Conservation (phyloP, 2,113 vertebrate genomes). For the Festucalex cinctus region DNA sequence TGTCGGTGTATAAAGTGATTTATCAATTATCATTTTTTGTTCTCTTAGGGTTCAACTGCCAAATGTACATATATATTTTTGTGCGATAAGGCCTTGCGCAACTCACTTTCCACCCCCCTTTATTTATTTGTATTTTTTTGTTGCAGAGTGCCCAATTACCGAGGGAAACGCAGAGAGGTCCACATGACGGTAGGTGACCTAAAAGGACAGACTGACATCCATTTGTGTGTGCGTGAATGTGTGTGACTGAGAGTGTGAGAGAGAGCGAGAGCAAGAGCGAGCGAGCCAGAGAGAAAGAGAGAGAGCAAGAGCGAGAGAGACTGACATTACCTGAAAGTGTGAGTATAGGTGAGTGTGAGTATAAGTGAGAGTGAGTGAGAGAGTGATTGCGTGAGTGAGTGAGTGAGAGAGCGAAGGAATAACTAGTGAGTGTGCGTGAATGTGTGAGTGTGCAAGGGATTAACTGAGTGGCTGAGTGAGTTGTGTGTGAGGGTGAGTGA, state of each 20-base stretch:
- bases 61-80: not conserved
- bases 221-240: not conserved
- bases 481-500: not conserved
- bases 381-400: not conserved
- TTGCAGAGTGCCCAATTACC: conserved; percentile 77
- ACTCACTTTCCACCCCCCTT: not conserved
- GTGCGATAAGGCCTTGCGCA: not conserved
- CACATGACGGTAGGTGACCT: conserved; percentile 73
- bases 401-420: not conserved
- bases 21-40: not conserved
- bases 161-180: conserved; percentile 64
- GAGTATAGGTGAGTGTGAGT: not conserved
- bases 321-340: too few relatives aligned
- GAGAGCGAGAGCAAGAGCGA: not conserved
- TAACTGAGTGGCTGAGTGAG: too few relatives aligned
- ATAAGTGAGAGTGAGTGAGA: not conserved
- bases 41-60: not conserved
- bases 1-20: not conserved
- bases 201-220: conserved; percentile 54
- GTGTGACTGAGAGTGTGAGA: not conserved
- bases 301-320: too few relatives aligned
- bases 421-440: too few relatives aligned
- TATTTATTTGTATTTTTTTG: conserved; percentile 12
- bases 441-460: too few relatives aligned
- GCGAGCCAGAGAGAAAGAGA: too few relatives aligned